Conservation (phyloP, 2,888 invertebrate species). For the Hofmannophila pseudospretella region DNA sequence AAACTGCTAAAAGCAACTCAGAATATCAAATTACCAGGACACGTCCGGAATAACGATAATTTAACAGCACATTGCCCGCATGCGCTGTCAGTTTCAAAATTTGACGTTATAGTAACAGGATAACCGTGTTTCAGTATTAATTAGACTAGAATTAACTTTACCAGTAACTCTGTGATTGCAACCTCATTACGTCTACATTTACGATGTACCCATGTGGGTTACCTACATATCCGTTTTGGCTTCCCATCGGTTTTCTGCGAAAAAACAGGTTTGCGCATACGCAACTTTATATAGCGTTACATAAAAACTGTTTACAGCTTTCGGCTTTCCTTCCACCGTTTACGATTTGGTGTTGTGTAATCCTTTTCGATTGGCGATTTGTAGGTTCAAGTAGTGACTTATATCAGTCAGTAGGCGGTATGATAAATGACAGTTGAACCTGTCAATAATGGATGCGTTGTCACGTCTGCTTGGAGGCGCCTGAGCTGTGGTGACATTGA, state of each 20-base stretch:
- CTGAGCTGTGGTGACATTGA: conserved; percentile 59
- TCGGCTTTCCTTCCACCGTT: conserved; percentile 8
- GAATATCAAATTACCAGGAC: conserved; percentile 13
- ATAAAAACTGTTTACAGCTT: conserved; percentile 12
- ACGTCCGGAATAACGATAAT: conserved; percentile 9
- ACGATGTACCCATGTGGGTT: conserved; percentile 15
- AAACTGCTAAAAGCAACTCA: not conserved
- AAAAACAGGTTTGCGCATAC: conserved; percentile 7
- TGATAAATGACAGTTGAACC: conserved; percentile 12
- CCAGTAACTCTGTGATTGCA: conserved; percentile 46
- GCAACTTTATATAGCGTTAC: conserved; percentile 11
- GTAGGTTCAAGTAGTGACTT: not conserved
- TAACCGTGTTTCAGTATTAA: conserved; percentile 57
- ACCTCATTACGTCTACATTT: conserved; percentile 29
- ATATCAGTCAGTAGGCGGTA: conserved; percentile 3
- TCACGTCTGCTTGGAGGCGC: conserved; percentile 44
- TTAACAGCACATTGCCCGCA: conserved; percentile 17
- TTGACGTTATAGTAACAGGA: conserved; percentile 28
- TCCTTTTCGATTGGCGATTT: not conserved
- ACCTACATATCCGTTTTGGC: conserved; percentile 14
- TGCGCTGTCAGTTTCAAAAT: conserved; percentile 9
- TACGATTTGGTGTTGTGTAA: conserved; percentile 7
- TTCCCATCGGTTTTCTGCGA: conserved; percentile 8
- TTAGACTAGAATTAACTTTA: conserved; percentile 43
- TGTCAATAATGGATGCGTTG: conserved; percentile 39